Conservation (phyloP, 1,140 invertebrate genomes). For the Idris sp. region DNA sequence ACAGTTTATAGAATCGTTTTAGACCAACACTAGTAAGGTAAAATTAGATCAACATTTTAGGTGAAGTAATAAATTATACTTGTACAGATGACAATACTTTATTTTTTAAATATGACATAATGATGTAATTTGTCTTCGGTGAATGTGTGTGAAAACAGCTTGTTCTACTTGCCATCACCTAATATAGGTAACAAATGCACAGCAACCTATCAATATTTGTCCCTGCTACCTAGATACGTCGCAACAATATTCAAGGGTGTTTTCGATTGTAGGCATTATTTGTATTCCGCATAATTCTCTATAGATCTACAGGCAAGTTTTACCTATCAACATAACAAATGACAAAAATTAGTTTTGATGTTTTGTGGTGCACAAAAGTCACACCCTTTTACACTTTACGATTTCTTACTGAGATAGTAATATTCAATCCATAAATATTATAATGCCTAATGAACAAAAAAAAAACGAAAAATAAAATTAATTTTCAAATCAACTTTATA, state of each 20-base stretch:
- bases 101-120: neutral
- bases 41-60: too few relatives aligned
- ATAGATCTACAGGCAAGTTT: constrained; percentile 35
- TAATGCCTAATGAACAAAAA: too few relatives aligned
- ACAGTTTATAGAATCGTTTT: too few relatives aligned
- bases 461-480: too few relatives aligned
- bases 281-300: constrained; percentile 48
- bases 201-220: constrained; percentile 58
- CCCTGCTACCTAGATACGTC: constrained; percentile 55
- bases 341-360: constrained; percentile 52
- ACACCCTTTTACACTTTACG: constrained; percentile 9
- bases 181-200: constrained; percentile 47
- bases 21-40: too few relatives aligned
- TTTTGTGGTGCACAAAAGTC: constrained; percentile 48
- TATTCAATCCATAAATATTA: too few relatives aligned
- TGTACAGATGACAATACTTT: too few relatives aligned
- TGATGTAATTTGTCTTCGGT: neutral
- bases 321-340: constrained; percentile 61
- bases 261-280: constrained; percentile 54
- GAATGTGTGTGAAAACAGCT: constrained; percentile 7
- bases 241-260: constrained; percentile 62
- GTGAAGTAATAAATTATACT: too few relatives aligned
- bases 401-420: too few relatives aligned
- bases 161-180: constrained; percentile 46
- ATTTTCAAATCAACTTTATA: too few relatives aligned